Percentiles rank a stretch among this genome's conserved stretches.
Conservation (phyloP, 1,140 invertebrate genomes). For the Mya arenaria region DNA sequence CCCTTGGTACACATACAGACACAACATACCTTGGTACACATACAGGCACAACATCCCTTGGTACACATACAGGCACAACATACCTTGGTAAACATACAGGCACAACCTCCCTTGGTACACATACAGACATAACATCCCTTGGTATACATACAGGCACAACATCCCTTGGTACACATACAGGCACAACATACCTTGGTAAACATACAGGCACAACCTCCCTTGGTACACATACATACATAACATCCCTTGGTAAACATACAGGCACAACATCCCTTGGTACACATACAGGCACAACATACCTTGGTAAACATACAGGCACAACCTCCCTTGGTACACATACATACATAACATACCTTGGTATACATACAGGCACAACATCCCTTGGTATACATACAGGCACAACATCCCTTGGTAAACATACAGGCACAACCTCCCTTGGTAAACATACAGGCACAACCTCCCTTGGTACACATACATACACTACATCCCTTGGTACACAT, state of each 20-base stretch:
- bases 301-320: background rate
- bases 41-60: too few relatives aligned
- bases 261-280: slow-evolving; percentile 83
- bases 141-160: slow-evolving; percentile 79
- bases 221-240: background rate
- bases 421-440: background rate
- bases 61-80: slow-evolving; percentile 80
- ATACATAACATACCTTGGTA: background rate
- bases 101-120: background rate
- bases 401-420: background rate
- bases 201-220: background rate
- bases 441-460: slow-evolving; percentile 82
- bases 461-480: slow-evolving; percentile 54
- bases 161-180: too few relatives aligned
- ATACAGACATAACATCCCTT: background rate
- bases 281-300: too few relatives aligned
- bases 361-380: slow-evolving; percentile 82
- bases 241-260: slow-evolving; percentile 71
- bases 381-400: slow-evolving; percentile 55
- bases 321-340: background rate
- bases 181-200: too few relatives aligned
- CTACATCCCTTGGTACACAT: background rate
- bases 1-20: background rate
- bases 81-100: background rate
- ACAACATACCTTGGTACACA: background rate